Evolutionary conservation across 2,113 vertebrate genomes (phyloP), one percentile per base, ranked within the genome.

Genomic region (Amphilophus citrinellus): DNA sequence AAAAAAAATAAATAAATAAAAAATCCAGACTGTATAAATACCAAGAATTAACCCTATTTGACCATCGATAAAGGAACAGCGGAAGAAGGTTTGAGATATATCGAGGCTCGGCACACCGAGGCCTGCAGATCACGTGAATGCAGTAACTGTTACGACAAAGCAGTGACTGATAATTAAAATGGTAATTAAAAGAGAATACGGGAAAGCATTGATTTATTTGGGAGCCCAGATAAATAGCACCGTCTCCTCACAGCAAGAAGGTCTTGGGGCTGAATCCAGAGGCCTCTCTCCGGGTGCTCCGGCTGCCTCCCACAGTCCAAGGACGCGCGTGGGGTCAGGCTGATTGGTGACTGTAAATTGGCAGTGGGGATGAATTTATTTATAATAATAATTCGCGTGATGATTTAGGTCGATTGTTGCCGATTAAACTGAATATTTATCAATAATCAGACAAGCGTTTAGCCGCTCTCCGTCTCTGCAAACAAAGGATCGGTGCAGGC

Each of bases 401-500:
- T 84, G 2, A 62, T 66, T 76, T 73, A 0, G 3, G 61, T 81
- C 2, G 4, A 63, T 32, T 20, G 5, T 47, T 47, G 14, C 44
- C 14, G 14, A 71, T 68, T 9, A 42, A 61, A 14, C 14, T 50
- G 0, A 37, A 53, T 71, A 58, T 76, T 50, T 80, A 39, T 89
- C 14, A 44, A 32, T 71, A 58, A 18, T 76, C 5, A 68, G 22
- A 11, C 18, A 56, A 47, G 37, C 35, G 53, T 53, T 47, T 20
- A 71, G 27, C 61, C 42, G 42, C 61, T 3, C 5, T 39, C 7
- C 44, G 15, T 7, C 17, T 66, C 42, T 32, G 6, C 47, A 24
- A 13, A 32, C 50, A 42, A 77, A 65, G 61, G 71, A 77, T 82
- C 62, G 80, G 84, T 76, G 35, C 24, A 60, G 73, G 63, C 56